Base-by-base conservation (phyloP, 2,888 invertebrate species). In the Gymnosoma rotundatum region DNA sequence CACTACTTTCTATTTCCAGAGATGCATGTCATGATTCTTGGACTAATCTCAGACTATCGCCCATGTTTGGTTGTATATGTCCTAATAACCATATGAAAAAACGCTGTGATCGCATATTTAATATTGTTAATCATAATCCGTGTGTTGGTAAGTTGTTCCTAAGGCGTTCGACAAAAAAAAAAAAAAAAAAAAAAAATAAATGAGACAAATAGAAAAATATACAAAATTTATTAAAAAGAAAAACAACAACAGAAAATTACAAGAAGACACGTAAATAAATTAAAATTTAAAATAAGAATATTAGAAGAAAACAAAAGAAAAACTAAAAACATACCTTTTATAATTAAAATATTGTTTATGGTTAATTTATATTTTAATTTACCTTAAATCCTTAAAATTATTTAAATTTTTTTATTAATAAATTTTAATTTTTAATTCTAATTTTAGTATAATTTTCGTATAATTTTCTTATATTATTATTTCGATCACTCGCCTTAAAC, bases 41-140 rank as follows among this genome's bases (percentile, higher is more conserved):
- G 97, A 95, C 96, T 86, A 96, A 96, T 89, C 93, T 98, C 76
- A 95, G 97, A 79, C 93, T 96, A 86, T 97, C 97, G 32, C 97
- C 97, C 0, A 96, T 98, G 94, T 98, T 97, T 92, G 98, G 97
- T 69, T 98, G 97, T 93, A 97, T 97, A 91, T 98, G 97, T 91
- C 97, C 97, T 87, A 97, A 96, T 92, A 97, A 96, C 88, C 96
- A 96, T 92, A 96, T 96, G 95, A 96, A 97, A 94, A 95, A 95
- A 89, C 94, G 96, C 88, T 98, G 97, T 93, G 97, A 97, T 93
- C 94, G 96, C 89, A 96, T 97, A 93, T 97, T 97, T 93, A 95
- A 95, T 87, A 95, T 96, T 92, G 96, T 98, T 90, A 97, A 98
- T 94, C 96, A 97, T 93, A 98, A 98, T 94, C 97, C 97, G 79